Percentiles rank a stretch among this genome's conserved stretches.
These are phyloP conservation scores for Bothrops jararaca DNA, from an alignment of 2,113 vertebrate genomes.

Conservation along the genomic window DNA sequence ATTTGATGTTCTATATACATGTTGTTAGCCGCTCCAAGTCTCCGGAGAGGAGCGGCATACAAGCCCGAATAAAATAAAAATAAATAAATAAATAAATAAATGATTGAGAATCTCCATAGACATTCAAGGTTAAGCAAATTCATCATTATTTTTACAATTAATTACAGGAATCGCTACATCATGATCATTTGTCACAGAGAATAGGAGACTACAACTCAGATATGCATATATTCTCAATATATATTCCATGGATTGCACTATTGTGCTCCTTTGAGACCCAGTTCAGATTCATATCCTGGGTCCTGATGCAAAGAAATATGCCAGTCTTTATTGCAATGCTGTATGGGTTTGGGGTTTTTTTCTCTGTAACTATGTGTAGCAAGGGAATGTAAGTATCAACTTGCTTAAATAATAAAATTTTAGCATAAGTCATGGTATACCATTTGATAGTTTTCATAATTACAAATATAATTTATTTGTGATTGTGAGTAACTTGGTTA, in stretches of 20 bases:
- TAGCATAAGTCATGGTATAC: background rate
- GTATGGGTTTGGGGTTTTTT: background rate
- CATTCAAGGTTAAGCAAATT: background rate
- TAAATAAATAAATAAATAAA: too few species aligned
- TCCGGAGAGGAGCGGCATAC: too few species aligned
- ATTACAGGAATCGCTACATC: background rate
- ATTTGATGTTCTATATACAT: too few species aligned
- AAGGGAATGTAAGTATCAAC: background rate
- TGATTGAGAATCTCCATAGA: background rate
- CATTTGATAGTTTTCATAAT: background rate
- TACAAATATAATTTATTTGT: background rate
- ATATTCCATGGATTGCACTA: background rate
- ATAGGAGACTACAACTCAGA: background rate
- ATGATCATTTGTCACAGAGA: background rate
- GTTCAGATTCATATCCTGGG: background rate
- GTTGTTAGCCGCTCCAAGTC: too few species aligned
- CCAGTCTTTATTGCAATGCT: background rate
- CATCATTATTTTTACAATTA: background rate
- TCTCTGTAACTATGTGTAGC: background rate
- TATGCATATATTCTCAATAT: background rate
- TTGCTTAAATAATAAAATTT: background rate
- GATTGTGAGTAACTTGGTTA: background rate
- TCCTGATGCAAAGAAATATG: background rate
- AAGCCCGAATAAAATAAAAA: too few species aligned
- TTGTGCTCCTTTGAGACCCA: background rate